Percentiles rank a stretch among this genome's conserved stretches.
Conservation (phyloP, 2,797 vertebrate species). For the Acridotheres tristis region DNA sequence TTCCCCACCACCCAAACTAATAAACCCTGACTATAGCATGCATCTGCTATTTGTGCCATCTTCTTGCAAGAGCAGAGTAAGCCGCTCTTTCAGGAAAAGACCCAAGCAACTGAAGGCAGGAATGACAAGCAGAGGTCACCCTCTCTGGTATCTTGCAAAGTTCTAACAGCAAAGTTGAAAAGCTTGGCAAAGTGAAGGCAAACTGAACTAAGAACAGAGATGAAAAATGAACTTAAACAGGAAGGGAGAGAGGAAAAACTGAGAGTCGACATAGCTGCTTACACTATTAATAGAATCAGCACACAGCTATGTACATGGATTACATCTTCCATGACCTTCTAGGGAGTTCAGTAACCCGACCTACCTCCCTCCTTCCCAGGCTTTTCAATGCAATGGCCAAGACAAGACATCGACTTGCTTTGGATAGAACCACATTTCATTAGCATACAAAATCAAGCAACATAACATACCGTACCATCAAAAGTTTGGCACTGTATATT, state of each 20-base stretch:
- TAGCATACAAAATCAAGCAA: background rate
- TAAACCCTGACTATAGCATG: background rate
- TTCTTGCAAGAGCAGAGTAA: background rate
- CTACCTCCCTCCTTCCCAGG: background rate
- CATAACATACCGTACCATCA: background rate
- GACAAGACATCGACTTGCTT: background rate
- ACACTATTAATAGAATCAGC: slow-evolving; percentile 10
- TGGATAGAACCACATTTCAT: background rate
- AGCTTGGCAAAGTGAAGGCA: background rate
- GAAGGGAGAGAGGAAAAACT: slow-evolving; percentile 20
- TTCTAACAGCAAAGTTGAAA: background rate
- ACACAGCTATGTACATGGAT: background rate
- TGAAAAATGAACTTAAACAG: background rate
- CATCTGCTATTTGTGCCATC: background rate
- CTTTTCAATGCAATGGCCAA: background rate
- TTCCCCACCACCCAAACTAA: background rate
- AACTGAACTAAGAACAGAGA: background rate
- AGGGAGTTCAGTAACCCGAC: background rate
- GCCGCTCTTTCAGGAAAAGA: background rate
- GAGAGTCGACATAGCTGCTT: background rate
- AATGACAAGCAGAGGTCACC: background rate
- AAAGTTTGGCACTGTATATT: background rate
- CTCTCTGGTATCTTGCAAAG: background rate
- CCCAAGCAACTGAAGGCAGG: background rate
- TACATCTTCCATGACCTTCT: background rate